Evolutionary conservation across 2,113 vertebrate species (phyloP).

Genomic region (Carassius carassius): DNA sequence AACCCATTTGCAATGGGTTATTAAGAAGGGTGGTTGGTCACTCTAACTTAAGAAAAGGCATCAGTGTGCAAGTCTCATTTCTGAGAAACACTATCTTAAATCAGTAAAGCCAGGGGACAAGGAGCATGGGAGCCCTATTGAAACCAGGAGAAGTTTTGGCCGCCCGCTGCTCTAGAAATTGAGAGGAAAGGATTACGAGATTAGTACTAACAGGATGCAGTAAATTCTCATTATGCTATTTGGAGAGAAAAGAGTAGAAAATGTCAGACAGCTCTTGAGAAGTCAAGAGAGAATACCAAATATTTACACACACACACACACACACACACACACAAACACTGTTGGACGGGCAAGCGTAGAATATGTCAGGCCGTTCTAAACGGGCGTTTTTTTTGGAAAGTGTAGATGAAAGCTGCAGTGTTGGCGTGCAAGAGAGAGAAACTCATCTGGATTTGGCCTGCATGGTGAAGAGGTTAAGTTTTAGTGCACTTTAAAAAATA

Average conservation of each 20-base stretch:
- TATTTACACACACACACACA: slow-evolving; percentile 27
- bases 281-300: slow-evolving; percentile 42
- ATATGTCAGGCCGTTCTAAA: slow-evolving; percentile 38
- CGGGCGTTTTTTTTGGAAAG: slow-evolving; percentile 41
- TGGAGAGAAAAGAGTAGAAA: slow-evolving; percentile 54
- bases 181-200: slow-evolving; percentile 60
- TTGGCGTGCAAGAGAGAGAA: slow-evolving; percentile 2
- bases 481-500: slow-evolving; percentile 1
- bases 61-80: neutral
- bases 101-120: neutral
- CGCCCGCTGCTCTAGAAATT: slow-evolving; percentile 47
- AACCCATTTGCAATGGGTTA: no score
- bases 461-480: slow-evolving; percentile 21
- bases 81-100: neutral
- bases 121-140: slow-evolving; percentile 32
- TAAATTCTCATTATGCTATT: slow-evolving; percentile 59
- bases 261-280: slow-evolving; percentile 46
- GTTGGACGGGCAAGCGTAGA: slow-evolving; percentile 22
- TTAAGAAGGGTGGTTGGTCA: neutral
- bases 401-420: slow-evolving; percentile 29
- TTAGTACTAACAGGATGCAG: slow-evolving; percentile 59
- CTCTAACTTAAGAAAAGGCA: neutral
- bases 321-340: slow-evolving; percentile 24
- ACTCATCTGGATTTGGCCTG: neutral
- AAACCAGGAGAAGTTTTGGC: slow-evolving; percentile 35